Evolutionary conservation across 2,797 vertebrate genomes (phyloP).

Genomic region (Crocodylus rhombifer): DNA sequence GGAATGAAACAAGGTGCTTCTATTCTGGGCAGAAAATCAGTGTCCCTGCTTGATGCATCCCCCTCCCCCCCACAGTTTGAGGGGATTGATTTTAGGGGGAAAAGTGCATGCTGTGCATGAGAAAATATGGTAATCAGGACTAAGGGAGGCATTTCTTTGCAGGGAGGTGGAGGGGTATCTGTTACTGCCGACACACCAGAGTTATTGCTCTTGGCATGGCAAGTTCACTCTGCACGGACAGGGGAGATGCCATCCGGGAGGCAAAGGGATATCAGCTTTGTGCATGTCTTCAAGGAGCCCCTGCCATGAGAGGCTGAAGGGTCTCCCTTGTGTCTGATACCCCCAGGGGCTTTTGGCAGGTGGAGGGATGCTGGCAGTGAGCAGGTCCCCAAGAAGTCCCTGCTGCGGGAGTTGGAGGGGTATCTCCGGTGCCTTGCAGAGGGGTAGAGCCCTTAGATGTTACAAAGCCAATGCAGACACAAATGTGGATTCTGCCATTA

Average conservation of each 20-base stretch:
- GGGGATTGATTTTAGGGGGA: no score
- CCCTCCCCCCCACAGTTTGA: no score
- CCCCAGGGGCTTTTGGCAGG: background rate
- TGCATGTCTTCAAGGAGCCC: no score
- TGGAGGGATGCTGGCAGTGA: rapidly evolving
- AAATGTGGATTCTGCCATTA: rapidly evolving
- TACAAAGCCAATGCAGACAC: background rate
- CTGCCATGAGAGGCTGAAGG: background rate
- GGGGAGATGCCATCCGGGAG: background rate
- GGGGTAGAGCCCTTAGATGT: background rate
- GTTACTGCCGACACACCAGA: no score
- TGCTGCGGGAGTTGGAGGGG: background rate
- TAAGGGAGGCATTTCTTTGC: background rate
- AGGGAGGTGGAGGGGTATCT: background rate
- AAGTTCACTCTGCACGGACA: background rate
- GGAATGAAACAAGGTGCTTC: no score
- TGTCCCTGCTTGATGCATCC: no score
- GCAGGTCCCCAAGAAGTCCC: background rate
- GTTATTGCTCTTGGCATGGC: no score
- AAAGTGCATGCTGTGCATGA: no score
- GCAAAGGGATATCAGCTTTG: no score
- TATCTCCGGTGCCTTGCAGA: background rate
- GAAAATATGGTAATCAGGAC: background rate
- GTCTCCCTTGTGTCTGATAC: background rate
- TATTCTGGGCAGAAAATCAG: background rate